These are phyloP conservation scores for Drosophila siamana DNA, from an alignment of 2,888 invertebrate genomes.

Conservation along the genomic window DNA sequence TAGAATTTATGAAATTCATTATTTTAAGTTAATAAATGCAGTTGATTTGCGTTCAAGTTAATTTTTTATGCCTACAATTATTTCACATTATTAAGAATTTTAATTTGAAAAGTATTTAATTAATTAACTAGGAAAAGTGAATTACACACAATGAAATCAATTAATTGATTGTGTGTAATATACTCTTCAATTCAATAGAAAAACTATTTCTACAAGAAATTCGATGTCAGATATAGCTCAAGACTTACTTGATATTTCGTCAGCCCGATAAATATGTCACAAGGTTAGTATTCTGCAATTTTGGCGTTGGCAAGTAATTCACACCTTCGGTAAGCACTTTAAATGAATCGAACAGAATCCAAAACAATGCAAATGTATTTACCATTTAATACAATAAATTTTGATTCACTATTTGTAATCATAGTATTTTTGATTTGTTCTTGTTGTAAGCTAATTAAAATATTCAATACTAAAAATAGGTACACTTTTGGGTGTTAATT, in stretches of 20 bases:
- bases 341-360: background rate
- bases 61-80: too few species aligned
- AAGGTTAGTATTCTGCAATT: background rate
- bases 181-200: too few species aligned
- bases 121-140: too few species aligned
- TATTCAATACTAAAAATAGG: slow-evolving; percentile 58
- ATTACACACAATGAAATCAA: too few species aligned
- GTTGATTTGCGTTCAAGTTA: background rate
- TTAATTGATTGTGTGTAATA: too few species aligned
- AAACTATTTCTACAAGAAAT: too few species aligned
- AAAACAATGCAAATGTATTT: background rate
- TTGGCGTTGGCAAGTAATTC: background rate
- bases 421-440: slow-evolving; percentile 21
- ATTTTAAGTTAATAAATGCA: slow-evolving; percentile 2
- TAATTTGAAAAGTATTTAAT: too few species aligned
- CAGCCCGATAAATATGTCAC: background rate
- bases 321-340: background rate
- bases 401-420: slow-evolving; percentile 41
- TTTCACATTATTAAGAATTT: too few species aligned
- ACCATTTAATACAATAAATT: slow-evolving; percentile 37
- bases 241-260: background rate
- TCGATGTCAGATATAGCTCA: background rate
- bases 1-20: background rate
- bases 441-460: slow-evolving; percentile 46
- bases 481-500: slow-evolving; percentile 45